These are phyloP conservation scores for Pinctada fucata DNA, from an alignment of 2,888 invertebrate species.

Conservation along the genomic window DNA sequence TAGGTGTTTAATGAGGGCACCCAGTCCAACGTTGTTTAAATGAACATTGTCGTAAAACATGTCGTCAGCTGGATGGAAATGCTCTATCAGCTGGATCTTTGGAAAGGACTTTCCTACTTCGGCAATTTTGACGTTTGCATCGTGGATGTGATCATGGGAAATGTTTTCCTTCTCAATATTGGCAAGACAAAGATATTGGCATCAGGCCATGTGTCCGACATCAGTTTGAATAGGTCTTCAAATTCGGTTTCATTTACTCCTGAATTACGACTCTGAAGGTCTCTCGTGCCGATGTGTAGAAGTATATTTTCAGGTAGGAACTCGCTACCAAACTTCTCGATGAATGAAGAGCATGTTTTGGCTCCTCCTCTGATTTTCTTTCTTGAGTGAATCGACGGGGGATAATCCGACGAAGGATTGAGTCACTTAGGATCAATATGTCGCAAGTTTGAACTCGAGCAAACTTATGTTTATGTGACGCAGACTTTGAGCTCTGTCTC, in stretches of 20 bases:
- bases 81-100: not conserved
- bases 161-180: not conserved
- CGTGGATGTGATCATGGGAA: too few relatives aligned
- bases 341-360: constrained; percentile 1
- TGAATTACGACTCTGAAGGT: constrained; percentile 2
- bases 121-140: too few relatives aligned
- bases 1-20: not conserved
- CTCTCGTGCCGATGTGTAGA: constrained; percentile 18
- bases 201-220: not conserved
- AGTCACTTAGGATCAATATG: constrained; percentile 18
- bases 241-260: not conserved
- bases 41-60: not conserved
- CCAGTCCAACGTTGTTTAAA: not conserved
- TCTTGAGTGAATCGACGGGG: constrained; percentile 12
- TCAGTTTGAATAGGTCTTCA: not conserved
- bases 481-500: too few relatives aligned
- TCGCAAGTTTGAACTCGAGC: too few relatives aligned
- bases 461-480: too few relatives aligned
- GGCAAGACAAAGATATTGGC: not conserved
- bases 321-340: not conserved
- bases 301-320: constrained; percentile 10
- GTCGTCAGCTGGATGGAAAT: not conserved
- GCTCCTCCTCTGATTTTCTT: constrained; percentile 23
- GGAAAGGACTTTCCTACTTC: too few relatives aligned
- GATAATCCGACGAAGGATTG: constrained; percentile 7